Evolutionary conservation across 2,797 vertebrate genomes (phyloP).

Genomic region (Manis javanica): DNA sequence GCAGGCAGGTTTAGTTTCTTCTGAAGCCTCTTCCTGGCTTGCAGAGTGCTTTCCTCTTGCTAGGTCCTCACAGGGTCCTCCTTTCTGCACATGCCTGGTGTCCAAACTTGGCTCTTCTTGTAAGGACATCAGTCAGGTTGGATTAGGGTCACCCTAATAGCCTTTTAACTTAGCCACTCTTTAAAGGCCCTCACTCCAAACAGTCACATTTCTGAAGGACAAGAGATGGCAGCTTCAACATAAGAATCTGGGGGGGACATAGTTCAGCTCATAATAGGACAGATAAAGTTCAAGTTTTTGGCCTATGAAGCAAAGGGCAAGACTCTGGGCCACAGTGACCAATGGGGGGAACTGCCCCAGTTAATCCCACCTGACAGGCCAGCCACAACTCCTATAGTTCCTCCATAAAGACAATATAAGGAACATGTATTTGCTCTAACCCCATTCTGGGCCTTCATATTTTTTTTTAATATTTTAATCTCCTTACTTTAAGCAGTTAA

Average conservation of each 20-base stretch:
- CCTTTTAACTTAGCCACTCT: slow-evolving; percentile 14
- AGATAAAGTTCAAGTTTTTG: background rate
- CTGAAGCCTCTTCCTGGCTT: background rate
- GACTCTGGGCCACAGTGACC: background rate
- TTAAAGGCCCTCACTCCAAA: background rate
- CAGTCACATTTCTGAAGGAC: background rate
- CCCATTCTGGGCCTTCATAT: background rate
- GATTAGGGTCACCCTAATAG: background rate
- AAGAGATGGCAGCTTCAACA: background rate
- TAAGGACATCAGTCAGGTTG: background rate
- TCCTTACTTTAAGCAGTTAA: slow-evolving; percentile 41
- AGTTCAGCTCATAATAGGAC: background rate
- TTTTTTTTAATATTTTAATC: slow-evolving; percentile 18
- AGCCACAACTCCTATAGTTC: background rate
- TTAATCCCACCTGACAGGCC: background rate
- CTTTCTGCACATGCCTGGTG: background rate
- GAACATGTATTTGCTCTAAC: background rate
- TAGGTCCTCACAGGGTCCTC: background rate
- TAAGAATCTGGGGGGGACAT: background rate
- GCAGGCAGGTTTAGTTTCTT: background rate
- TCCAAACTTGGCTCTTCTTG: slow-evolving; percentile 17
- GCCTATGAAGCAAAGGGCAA: background rate
- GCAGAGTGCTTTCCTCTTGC: background rate
- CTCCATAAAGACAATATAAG: background rate
- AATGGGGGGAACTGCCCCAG: background rate